Percentiles rank a stretch among this genome's conserved stretches.
phyloP scores from a whole-genome alignment of 2,113 vertebrate species.

The Phodopus roborovskii region DNA sequence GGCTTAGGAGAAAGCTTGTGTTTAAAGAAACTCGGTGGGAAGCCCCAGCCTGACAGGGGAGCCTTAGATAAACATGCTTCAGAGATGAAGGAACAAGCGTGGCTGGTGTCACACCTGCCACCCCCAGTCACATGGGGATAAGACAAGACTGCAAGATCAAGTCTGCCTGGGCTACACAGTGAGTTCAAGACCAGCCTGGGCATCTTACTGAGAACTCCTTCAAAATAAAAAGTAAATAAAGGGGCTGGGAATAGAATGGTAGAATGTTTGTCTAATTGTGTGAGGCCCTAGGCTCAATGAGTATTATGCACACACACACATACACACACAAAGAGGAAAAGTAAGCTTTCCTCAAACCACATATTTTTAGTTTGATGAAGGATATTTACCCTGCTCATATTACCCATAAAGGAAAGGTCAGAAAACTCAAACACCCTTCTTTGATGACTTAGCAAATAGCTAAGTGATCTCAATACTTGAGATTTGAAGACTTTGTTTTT shows the following conservation, averaged over 20 bases:
- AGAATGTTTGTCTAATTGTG: not conserved
- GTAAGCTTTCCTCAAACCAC: not conserved
- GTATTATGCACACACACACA: not conserved
- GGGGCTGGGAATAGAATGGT: not conserved
- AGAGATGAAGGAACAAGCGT: not conserved
- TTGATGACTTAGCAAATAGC: not conserved
- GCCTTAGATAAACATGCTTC: not conserved
- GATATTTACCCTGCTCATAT: too few species aligned
- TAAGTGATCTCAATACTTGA: not conserved
- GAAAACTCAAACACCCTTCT: not conserved
- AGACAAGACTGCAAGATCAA: not conserved
- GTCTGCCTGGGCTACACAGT: not conserved
- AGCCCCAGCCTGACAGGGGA: not conserved
- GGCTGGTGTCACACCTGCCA: not conserved
- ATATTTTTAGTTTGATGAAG: not conserved
- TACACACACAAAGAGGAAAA: not conserved
- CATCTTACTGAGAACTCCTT: not conserved
- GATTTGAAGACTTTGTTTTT: not conserved
- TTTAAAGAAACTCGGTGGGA: not conserved
- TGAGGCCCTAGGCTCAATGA: not conserved
- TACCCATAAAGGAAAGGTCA: not conserved
- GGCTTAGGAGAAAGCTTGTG: not conserved
- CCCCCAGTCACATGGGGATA: not conserved
- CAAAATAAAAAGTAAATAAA: not conserved
- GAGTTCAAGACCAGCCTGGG: not conserved